phyloP scores from a whole-genome alignment of 2,888 invertebrate genomes.

The Tachina lurida region DNA sequence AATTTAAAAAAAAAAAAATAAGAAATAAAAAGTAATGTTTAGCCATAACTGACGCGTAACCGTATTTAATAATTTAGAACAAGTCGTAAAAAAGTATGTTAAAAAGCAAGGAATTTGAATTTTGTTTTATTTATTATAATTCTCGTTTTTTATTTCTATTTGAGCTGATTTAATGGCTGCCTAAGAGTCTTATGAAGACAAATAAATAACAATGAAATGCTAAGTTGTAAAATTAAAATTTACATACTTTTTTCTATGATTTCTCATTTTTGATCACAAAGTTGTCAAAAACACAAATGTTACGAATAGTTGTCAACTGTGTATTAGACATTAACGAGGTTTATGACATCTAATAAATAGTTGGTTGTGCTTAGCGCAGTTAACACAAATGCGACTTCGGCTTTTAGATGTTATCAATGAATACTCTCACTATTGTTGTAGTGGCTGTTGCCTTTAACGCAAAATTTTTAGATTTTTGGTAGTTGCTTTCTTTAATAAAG shows the following conservation, averaged over 20 bases:
- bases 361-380: neutral
- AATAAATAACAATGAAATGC: constrained; percentile 7
- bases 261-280: neutral
- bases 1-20: constrained; percentile 37
- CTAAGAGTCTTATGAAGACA: constrained; percentile 6
- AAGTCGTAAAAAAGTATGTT: constrained; percentile 9
- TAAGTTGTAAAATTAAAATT: constrained; percentile 38
- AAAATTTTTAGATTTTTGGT: constrained; percentile 13
- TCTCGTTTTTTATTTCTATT: constrained; percentile 32
- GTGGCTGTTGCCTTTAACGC: constrained; percentile 6
- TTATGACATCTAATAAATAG: constrained; percentile 63
- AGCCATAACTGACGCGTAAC: constrained; percentile 9
- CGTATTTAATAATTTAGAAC: neutral
- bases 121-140: constrained; percentile 33
- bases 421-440: neutral
- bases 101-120: neutral
- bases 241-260: neutral
- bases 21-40: constrained; percentile 16
- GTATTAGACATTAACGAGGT: constrained; percentile 57
- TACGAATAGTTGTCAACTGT: constrained; percentile 62
- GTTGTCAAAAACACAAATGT: constrained; percentile 13
- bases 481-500: neutral
- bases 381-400: constrained; percentile 22
- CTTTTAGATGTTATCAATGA: constrained; percentile 37
- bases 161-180: constrained; percentile 25